Conservation (phyloP, 2,888 invertebrate species). For the Sinopyrophorus schimmeli region DNA sequence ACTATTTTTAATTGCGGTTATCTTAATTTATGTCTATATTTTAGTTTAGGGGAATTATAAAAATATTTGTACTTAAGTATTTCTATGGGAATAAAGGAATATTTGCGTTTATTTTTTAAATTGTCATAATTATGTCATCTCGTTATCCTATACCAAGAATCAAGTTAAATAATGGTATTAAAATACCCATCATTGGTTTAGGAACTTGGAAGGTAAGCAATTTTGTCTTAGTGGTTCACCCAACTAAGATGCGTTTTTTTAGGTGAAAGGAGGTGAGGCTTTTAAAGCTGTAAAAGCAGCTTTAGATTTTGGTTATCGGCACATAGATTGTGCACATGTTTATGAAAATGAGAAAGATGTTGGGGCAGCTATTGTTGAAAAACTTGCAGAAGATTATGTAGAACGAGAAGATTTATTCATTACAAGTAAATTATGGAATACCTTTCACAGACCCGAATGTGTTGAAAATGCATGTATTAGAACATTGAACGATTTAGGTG, state of each 20-base stretch:
- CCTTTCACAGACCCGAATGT: constrained; percentile 75
- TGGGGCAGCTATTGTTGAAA: constrained; percentile 63
- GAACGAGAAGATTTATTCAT: constrained; percentile 71
- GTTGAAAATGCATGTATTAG: constrained; percentile 70
- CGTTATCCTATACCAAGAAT: constrained; percentile 39
- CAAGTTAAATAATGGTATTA: constrained; percentile 60
- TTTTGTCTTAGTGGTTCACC: neutral
- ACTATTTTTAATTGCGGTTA: too few species aligned
- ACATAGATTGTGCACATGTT: constrained; percentile 68
- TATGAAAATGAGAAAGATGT: constrained; percentile 71
- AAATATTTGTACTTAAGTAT: too few species aligned
- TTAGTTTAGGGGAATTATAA: too few species aligned
- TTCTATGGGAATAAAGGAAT: too few species aligned
- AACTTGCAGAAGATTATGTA: constrained; percentile 65
- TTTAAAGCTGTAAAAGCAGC: constrained; percentile 66
- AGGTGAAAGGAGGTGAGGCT: constrained; percentile 65
- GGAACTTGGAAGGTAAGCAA: constrained; percentile 67
- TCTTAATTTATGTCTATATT: too few species aligned
- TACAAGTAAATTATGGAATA: constrained; percentile 73
- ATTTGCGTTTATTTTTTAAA: too few species aligned
- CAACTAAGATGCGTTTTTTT: constrained; percentile 38
- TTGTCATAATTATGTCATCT: too few species aligned
- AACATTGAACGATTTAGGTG: constrained; percentile 69
- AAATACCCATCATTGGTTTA: constrained; percentile 63
- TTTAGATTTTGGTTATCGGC: constrained; percentile 71